Base-by-base conservation (phyloP, 2,113 vertebrate species). In the Eudyptes chrysolophus region DNA sequence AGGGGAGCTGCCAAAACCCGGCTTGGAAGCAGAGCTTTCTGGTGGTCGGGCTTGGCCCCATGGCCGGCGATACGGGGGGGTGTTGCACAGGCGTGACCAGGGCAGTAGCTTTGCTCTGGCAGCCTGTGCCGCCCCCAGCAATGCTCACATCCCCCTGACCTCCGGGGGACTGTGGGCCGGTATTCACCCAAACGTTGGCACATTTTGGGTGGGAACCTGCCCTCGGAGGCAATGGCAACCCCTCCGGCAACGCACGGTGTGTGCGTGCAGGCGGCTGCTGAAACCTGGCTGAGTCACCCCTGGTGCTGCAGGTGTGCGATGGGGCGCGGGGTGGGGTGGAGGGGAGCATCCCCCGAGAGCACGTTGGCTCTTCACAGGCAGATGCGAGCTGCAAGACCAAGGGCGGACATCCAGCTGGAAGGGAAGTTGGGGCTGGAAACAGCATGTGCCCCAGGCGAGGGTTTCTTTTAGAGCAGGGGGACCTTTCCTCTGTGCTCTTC, bases 161-260 rank as follows among this genome's bases (percentile, higher is more conserved):
- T 16, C 66, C 0, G 1, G 8, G 36, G 14, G 13, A 38, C 30
- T 0, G 0, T 3, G 5, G 49, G 44, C 54, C 4, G 1, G 4
- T 6, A 4, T 14, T 29, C 10, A 0, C 14, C 24, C 71, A 18
- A 14, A 51, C 4, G 16, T 7, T 74, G 44, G n/a, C 46, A 16
- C n/a, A 17, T 19, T 80, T 49, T 17, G 25, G 13, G 18, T 61
- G 71, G 72, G 54, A 90, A 32, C 4, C 15, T 68, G 34, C 51
- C 65, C 36, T 46, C 1, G 1, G 60, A 84, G 68, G 16, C 49
- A 10, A 17, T 2, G 24, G 60, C 76, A 87, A 55, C 12, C 66
- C 79, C 20, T 64, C 14, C 1, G 10, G 74, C 60, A 14, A 34
- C 12, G 3, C 36, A 21, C 2, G 2, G 34, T 57, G 44, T 4